Evolutionary conservation across 2,888 invertebrate species (phyloP).

Genomic region (Cryptus viduatorius): DNA sequence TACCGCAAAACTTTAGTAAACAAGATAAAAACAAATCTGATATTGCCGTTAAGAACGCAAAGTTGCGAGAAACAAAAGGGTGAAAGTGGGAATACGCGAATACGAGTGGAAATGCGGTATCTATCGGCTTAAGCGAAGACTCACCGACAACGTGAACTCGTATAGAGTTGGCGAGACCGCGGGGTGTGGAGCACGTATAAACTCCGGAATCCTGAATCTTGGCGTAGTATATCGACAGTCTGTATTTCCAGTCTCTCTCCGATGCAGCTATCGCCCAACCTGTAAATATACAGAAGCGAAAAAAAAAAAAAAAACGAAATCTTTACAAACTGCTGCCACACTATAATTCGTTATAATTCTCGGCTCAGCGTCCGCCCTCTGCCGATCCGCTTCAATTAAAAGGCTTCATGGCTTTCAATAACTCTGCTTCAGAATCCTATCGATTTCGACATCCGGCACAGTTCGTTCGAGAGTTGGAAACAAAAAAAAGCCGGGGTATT

Average conservation of each 20-base stretch:
- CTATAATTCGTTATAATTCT: background rate
- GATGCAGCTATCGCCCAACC: conserved; percentile 91
- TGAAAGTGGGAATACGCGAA: background rate
- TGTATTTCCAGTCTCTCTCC: conserved; percentile 93
- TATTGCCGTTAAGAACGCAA: background rate
- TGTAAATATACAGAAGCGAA: conserved; percentile 76
- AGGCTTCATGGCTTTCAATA: background rate
- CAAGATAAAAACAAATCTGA: conserved; percentile 38
- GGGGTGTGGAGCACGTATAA: conserved; percentile 93
- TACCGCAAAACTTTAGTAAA: background rate
- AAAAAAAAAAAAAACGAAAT: background rate
- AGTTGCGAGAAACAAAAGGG: background rate
- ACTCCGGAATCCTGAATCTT: conserved; percentile 93
- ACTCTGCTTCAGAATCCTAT: background rate
- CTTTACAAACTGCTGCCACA: background rate
- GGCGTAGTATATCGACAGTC: conserved; percentile 93
- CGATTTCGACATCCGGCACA: conserved; percentile 1
- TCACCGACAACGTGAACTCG: conserved; percentile 92
- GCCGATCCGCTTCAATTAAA: background rate
- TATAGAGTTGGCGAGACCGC: conserved; percentile 92
- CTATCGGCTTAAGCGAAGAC: conserved; percentile 77
- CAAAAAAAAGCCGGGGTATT: background rate
- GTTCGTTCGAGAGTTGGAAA: background rate
- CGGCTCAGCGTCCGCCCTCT: background rate
- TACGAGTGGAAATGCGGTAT: conserved; percentile 8